phyloP scores from a whole-genome alignment of 1,140 invertebrate genomes.

The Drosophila novamexicana region DNA sequence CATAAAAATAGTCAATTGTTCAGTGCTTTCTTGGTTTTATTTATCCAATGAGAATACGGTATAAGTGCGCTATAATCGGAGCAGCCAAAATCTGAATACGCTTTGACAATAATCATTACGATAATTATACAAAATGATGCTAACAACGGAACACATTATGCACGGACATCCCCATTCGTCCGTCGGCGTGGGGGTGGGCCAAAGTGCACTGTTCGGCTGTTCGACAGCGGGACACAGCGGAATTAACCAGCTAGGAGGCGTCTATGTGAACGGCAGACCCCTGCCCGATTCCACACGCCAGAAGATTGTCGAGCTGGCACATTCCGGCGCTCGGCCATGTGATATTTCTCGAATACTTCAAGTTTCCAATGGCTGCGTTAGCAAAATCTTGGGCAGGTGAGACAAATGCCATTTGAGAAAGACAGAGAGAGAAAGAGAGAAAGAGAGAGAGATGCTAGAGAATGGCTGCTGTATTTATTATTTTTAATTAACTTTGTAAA shows the following conservation, averaged over 20 bases:
- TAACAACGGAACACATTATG: slow-evolving; percentile 83
- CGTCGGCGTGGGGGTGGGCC: slow-evolving; percentile 85
- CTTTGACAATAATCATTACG: slow-evolving; percentile 4
- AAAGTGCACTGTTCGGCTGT: slow-evolving; percentile 90
- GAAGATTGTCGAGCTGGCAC: slow-evolving; percentile 98
- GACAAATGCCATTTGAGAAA: slow-evolving; percentile 30
- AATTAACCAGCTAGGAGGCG: slow-evolving; percentile 99
- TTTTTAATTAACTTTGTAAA: too few species aligned
- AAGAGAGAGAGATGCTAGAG: too few species aligned
- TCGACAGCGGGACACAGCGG: slow-evolving; percentile 95
- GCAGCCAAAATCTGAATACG: neutral
- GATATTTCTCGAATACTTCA: slow-evolving; percentile 99
- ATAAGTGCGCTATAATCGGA: too few species aligned
- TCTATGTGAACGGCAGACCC: slow-evolving; percentile 98
- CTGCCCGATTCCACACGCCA: slow-evolving; percentile 98
- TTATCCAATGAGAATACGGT: neutral
- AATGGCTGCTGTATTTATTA: too few species aligned
- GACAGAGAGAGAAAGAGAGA: too few species aligned
- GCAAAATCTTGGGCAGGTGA: slow-evolving; percentile 97
- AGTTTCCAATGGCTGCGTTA: slow-evolving; percentile 98
- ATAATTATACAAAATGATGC: slow-evolving; percentile 61
- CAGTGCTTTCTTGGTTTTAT: neutral
- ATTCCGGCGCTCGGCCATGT: slow-evolving; percentile 98
- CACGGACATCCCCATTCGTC: slow-evolving; percentile 79
- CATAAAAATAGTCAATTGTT: neutral